Evolutionary conservation across 2,888 invertebrate species (phyloP), one percentile per base, ranked within the genome.

Genomic region (Hydroisotoma schaefferi): DNA sequence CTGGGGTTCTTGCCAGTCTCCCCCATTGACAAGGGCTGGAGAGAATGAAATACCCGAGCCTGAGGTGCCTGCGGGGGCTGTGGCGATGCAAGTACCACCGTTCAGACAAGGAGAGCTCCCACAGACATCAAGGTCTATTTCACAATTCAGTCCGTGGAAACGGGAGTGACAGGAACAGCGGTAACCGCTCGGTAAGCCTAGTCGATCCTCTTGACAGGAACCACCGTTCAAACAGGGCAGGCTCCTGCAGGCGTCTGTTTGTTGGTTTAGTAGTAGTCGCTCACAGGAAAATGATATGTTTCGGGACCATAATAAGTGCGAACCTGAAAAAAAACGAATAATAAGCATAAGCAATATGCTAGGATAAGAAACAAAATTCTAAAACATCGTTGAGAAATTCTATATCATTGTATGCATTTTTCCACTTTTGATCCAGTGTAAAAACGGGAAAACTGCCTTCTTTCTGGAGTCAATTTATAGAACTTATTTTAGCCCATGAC

Each of bases 61-160:
- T 6, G 72, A 70, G 52, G 73, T 69, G 27, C 63, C 66, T 0
- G 66, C 81, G 79, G 79, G 82, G 91, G 73, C 87, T 87, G 61
- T 86, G 84, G 59, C 76, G 75, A 48, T 76, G 49, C 73, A 73
- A 37, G 63, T 65, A 28, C 73, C 73, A 2, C 66, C 63, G 52
- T 72, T 69, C 2, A 72, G 55, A 55, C 93, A 93, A 0, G 93
- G 93, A 37, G 84, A 83, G n/a, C 89, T 87, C 1, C 87, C 87
- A 77, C 94, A 94, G 10, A 93, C 92, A 77, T 90, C 88, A 25
- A 85, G 81, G 77, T 95, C 94, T 44, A 87, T 79, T 77, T 94
- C 92, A 78, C 94, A 95, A 55, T 84, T 81, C 22, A 80, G 76
- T 1, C 95, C 94, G 3, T 81, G 80, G 78, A 86, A 93, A 58